phyloP scores from a whole-genome alignment of 2,113 vertebrate genomes.

The Phyllopteryx taeniolatus region DNA sequence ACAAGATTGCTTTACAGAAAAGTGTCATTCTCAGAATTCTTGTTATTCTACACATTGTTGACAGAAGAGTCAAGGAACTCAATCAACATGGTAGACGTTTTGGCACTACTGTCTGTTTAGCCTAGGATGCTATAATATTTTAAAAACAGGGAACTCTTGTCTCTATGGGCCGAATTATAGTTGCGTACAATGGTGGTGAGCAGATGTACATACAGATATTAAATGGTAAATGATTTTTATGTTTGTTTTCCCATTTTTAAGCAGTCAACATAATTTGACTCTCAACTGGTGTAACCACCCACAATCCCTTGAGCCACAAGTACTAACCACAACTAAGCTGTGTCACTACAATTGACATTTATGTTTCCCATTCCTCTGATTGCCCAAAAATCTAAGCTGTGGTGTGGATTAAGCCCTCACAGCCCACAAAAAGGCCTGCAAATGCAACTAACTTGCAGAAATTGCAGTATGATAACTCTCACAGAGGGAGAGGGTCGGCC shows the following conservation, averaged over 20 bases:
- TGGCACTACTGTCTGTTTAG: conserved; percentile 19
- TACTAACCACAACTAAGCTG: not conserved
- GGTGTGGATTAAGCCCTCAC: conserved; percentile 23
- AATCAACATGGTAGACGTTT: conserved; percentile 32
- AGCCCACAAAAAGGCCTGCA: not conserved
- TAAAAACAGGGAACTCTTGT: conserved; percentile 25
- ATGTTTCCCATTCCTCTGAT: conserved; percentile 39
- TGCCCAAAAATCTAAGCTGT: conserved; percentile 16
- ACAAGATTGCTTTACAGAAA: not conserved
- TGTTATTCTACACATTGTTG: conserved; percentile 21
- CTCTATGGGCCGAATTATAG: too few relatives aligned
- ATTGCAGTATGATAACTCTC: conserved; percentile 24
- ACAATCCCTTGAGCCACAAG: conserved; percentile 36
- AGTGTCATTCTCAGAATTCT: conserved; percentile 24
- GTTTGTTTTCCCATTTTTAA: conserved; percentile 6
- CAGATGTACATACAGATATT: not conserved
- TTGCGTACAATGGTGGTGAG: too few relatives aligned
- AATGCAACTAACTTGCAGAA: conserved; percentile 31
- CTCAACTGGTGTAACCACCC: conserved; percentile 18
- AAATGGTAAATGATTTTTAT: conserved; percentile 13
- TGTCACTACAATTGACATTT: conserved; percentile 30
- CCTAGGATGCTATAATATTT: conserved; percentile 33
- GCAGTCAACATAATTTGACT: too few relatives aligned
- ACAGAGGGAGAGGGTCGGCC: too few relatives aligned
- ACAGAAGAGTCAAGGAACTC: conserved; percentile 21